Percentiles rank a stretch among this genome's conserved stretches.
Evolutionary conservation across 2,797 vertebrate genomes (phyloP).

Genomic region (Xenops minutus): DNA sequence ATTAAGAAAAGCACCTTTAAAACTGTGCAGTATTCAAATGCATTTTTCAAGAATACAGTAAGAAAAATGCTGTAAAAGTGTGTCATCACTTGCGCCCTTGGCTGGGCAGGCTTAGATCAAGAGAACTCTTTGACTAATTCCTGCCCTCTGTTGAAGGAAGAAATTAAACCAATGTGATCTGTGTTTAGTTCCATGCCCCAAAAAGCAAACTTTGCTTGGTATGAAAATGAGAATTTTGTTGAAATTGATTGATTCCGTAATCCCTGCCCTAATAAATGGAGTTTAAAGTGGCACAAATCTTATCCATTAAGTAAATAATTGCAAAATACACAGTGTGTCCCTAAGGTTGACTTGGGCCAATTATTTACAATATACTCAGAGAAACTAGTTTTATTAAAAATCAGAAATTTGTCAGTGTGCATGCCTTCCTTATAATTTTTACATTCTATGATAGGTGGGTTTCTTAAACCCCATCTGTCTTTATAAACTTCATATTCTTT

Average conservation of each 20-base stretch:
- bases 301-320: neutral
- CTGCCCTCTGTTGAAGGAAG: neutral
- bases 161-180: neutral
- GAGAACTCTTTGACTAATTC: neutral
- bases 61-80: neutral
- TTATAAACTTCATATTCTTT: neutral
- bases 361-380: neutral
- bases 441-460: neutral
- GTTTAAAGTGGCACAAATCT: neutral
- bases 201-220: neutral
- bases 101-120: neutral
- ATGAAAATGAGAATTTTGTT: neutral
- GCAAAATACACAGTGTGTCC: neutral
- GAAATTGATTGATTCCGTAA: neutral
- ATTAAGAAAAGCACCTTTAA: neutral
- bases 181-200: neutral
- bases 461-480: neutral
- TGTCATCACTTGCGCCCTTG: neutral
- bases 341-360: neutral
- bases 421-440: neutral
- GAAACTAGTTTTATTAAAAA: neutral
- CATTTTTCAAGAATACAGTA: neutral
- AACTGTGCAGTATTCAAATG: neutral
- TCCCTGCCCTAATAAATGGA: neutral
- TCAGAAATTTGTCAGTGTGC: neutral